Evolutionary conservation across 1,140 invertebrate species (phyloP).

Genomic region (Lutraria rhynchaena): DNA sequence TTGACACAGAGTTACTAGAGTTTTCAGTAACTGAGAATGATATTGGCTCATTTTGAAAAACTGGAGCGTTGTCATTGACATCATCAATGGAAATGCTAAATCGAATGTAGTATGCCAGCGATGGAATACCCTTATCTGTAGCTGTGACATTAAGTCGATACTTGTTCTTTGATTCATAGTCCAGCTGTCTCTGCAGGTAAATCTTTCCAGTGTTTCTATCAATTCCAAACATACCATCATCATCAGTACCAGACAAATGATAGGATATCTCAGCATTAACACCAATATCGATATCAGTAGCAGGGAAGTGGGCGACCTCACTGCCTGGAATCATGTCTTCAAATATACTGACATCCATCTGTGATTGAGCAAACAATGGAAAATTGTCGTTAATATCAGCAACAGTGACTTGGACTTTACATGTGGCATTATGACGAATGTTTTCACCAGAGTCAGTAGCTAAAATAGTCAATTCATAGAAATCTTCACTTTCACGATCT

Average conservation of each 20-base stretch:
- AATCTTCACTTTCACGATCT: conserved; percentile 89
- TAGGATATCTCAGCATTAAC: conserved; percentile 87
- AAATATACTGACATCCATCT: conserved; percentile 58
- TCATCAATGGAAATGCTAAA: conserved; percentile 85
- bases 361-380: conserved; percentile 83
- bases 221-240: conserved; percentile 92
- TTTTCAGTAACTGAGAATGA: conserved; percentile 96
- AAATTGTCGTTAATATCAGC: conserved; percentile 97
- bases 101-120: conserved; percentile 80
- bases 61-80: conserved; percentile 96
- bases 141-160: conserved; percentile 96
- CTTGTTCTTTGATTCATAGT: conserved; percentile 92
- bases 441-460: conserved; percentile 94
- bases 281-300: conserved; percentile 81
- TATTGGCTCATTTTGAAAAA: conserved; percentile 87
- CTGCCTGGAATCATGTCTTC: conserved; percentile 69
- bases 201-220: conserved; percentile 92
- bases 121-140: conserved; percentile 85
- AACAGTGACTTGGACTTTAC: conserved; percentile 88
- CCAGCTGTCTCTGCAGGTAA: conserved; percentile 90
- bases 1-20: conserved; percentile 80
- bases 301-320: conserved; percentile 71
- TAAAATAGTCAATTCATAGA: conserved; percentile 71
- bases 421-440: conserved; percentile 82
- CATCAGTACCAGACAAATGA: conserved; percentile 94